phyloP scores from a whole-genome alignment of 2,113 vertebrate species.

The Pseudopodoces humilis region DNA sequence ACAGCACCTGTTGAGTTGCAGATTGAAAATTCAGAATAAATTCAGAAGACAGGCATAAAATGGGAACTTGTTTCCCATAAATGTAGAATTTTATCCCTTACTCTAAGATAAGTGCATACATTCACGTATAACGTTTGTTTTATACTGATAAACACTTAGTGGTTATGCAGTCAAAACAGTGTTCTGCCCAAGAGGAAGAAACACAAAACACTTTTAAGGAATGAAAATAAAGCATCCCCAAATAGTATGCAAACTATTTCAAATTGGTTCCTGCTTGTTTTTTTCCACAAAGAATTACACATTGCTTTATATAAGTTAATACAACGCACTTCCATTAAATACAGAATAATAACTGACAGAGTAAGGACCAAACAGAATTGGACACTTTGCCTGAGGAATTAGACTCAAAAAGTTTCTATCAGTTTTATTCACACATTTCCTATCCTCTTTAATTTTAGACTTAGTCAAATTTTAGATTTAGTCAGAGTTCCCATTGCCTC shows the following conservation, averaged over 20 bases:
- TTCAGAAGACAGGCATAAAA: not conserved
- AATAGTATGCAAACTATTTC: not conserved
- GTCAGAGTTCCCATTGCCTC: not conserved
- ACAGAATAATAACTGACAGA: not conserved
- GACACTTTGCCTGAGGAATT: not conserved
- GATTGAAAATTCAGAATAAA: not conserved
- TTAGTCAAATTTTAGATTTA: no score
- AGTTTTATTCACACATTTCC: not conserved
- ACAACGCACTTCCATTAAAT: not conserved
- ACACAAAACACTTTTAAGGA: slow-evolving; percentile 4
- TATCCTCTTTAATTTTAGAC: not conserved
- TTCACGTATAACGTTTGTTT: not conserved
- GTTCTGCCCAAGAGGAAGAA: slow-evolving; percentile 14
- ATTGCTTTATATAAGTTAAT: not conserved
- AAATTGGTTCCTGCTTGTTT: not conserved
- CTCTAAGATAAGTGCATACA: not conserved
- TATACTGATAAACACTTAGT: not conserved
- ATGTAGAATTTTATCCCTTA: not conserved
- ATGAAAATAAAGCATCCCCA: not conserved
- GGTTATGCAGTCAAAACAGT: not conserved
- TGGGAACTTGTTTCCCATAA: not conserved
- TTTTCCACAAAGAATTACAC: not conserved
- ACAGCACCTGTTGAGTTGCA: not conserved
- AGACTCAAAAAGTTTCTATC: not conserved
- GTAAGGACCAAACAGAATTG: not conserved